phyloP scores from a whole-genome alignment of 2,888 invertebrate genomes.

The Clivina fossor region DNA sequence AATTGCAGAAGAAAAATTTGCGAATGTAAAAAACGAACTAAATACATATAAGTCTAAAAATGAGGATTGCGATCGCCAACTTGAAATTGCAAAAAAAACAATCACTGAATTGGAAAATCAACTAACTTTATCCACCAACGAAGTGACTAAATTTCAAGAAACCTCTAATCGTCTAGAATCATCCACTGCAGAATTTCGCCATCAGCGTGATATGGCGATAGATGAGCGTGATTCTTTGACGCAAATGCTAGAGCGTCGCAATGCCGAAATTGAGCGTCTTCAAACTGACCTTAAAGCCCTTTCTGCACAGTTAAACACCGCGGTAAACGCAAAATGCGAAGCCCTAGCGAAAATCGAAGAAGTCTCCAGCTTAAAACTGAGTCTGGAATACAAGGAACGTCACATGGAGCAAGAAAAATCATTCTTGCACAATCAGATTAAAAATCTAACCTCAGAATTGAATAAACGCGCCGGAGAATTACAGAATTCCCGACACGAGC shows the following conservation, averaged over 20 bases:
- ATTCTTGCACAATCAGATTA: conserved; percentile 76
- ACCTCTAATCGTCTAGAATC: conserved; percentile 65
- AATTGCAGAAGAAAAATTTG: conserved; percentile 59
- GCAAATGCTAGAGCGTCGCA: conserved; percentile 70
- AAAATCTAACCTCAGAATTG: conserved; percentile 76
- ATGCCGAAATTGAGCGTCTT: conserved; percentile 72
- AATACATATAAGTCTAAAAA: conserved; percentile 63
- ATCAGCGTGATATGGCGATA: conserved; percentile 68
- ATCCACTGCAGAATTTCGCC: conserved; percentile 66
- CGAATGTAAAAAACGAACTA: conserved; percentile 63
- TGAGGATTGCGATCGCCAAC: conserved; percentile 33
- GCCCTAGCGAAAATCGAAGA: conserved; percentile 79
- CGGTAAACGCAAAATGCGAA: conserved; percentile 81
- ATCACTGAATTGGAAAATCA: conserved; percentile 66
- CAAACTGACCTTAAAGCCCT: conserved; percentile 68
- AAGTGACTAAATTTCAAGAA: conserved; percentile 66
- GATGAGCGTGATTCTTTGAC: conserved; percentile 77
- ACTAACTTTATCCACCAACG: conserved; percentile 62
- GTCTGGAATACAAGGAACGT: conserved; percentile 79
- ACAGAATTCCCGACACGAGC: conserved; percentile 74
- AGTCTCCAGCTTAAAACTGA: conserved; percentile 76
- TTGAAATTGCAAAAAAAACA: conserved; percentile 63
- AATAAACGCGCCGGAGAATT: conserved; percentile 77
- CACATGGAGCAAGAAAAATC: conserved; percentile 80
- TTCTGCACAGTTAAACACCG: conserved; percentile 72